Percentiles rank a stretch among this genome's conserved stretches.
phyloP scores from a whole-genome alignment of 2,113 vertebrate species.

The Corydoras maculifer region DNA sequence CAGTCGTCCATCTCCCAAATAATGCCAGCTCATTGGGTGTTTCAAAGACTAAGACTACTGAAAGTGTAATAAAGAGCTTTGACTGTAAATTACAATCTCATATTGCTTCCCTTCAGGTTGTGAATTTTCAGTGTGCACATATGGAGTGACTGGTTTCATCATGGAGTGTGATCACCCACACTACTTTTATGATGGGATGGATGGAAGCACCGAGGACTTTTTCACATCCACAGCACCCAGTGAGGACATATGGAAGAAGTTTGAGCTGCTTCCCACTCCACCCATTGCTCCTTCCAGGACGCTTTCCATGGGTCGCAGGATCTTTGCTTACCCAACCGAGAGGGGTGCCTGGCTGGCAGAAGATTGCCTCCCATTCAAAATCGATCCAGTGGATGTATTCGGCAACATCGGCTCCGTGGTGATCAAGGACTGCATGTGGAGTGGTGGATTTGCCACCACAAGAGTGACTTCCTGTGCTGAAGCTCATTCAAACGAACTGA shows the following conservation, averaged over 20 bases:
- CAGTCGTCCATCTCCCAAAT: too few relatives aligned
- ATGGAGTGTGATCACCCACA: slow-evolving; percentile 85
- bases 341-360: slow-evolving; percentile 69
- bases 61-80: too few relatives aligned
- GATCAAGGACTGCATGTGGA: slow-evolving; percentile 94
- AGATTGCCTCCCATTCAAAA: slow-evolving; percentile 59
- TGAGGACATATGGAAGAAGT: slow-evolving; percentile 98
- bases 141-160: slow-evolving; percentile 44
- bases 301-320: slow-evolving; percentile 45
- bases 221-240: slow-evolving; percentile 87
- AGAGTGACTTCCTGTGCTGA: background rate
- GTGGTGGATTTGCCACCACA: slow-evolving; percentile 76
- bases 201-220: slow-evolving; percentile 77
- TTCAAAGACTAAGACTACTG: too few relatives aligned
- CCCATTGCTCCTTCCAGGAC: slow-evolving; percentile 74
- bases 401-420: slow-evolving; percentile 84
- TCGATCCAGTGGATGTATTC: slow-evolving; percentile 66
- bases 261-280: slow-evolving; percentile 87
- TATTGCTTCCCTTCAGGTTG: slow-evolving; percentile 10
- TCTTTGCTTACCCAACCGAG: slow-evolving; percentile 52
- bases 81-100: background rate
- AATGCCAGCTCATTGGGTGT: too few relatives aligned
- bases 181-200: slow-evolving; percentile 83
- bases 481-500: background rate
- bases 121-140: background rate